phyloP scores from a whole-genome alignment of 1,140 invertebrate genomes.

The Fopius arisanus region DNA sequence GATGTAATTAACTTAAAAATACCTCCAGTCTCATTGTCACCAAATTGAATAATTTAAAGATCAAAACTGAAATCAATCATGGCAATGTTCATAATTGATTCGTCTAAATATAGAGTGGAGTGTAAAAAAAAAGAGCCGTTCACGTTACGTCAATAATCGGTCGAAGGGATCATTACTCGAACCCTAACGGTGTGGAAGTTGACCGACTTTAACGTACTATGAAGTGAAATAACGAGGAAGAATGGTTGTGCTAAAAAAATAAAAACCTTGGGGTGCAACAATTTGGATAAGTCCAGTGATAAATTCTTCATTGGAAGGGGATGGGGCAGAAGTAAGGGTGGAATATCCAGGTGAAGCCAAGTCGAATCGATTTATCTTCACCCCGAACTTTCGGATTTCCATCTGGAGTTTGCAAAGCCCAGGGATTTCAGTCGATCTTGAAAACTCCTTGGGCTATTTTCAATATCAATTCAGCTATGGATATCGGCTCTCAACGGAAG shows the following conservation, averaged over 20 bases:
- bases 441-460: not conserved
- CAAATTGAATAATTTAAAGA: not conserved
- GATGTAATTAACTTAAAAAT: not conserved
- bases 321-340: not conserved
- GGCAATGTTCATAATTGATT: slow-evolving; percentile 4
- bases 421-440: not conserved
- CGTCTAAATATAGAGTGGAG: not conserved
- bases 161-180: slow-evolving; percentile 9
- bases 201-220: not conserved
- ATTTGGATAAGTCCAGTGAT: not conserved
- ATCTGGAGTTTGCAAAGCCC: not conserved
- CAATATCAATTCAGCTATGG: not conserved
- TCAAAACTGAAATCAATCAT: slow-evolving; percentile 13
- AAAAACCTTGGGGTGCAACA: not conserved
- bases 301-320: not conserved
- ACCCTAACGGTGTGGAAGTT: slow-evolving; percentile 1
- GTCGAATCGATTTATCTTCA: not conserved
- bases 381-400: not conserved
- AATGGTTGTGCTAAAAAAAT: not conserved
- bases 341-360: not conserved
- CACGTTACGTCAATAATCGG: slow-evolving; percentile 4
- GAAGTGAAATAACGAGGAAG: not conserved
- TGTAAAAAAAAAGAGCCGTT: not conserved
- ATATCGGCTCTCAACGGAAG: not conserved
- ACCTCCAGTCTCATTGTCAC: not conserved